Evolutionary conservation across 1,140 invertebrate species (phyloP).

Genomic region (Sycophila sp.): DNA sequence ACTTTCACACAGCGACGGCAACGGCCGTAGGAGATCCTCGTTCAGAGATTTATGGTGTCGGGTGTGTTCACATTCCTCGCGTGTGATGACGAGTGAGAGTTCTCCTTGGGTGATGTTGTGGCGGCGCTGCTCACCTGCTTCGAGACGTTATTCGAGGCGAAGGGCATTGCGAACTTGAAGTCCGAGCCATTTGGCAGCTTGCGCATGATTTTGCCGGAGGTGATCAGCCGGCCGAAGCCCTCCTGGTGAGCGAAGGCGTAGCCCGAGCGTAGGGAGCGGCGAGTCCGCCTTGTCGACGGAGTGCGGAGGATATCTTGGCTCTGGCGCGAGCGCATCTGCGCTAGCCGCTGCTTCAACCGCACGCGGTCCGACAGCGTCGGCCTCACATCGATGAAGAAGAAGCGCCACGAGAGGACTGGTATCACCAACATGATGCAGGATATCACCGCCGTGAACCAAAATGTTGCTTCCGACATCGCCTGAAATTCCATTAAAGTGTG

Average conservation of each 20-base stretch:
- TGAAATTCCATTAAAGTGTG: no score
- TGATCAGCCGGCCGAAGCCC: constrained; percentile 97
- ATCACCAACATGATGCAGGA: constrained; percentile 86
- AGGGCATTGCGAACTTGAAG: constrained; percentile 64
- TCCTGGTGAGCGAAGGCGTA: constrained; percentile 98
- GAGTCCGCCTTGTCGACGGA: constrained; percentile 84
- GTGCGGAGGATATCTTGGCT: constrained; percentile 83
- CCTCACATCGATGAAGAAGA: constrained; percentile 88
- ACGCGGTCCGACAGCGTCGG: constrained; percentile 94
- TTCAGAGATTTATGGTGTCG: constrained; percentile 72
- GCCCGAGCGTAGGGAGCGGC: constrained; percentile 92
- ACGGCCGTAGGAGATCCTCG: not conserved
- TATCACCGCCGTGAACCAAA: constrained; percentile 95
- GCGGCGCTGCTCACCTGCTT: constrained; percentile 59
- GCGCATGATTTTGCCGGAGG: constrained; percentile 97
- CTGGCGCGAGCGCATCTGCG: constrained; percentile 74
- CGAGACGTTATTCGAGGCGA: constrained; percentile 57
- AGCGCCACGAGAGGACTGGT: constrained; percentile 93
- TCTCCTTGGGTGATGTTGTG: constrained; percentile 64
- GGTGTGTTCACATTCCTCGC: constrained; percentile 70
- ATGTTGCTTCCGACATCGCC: constrained; percentile 87
- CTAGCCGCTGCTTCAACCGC: constrained; percentile 81
- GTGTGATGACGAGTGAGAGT: constrained; percentile 56
- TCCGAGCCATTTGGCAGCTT: constrained; percentile 75
- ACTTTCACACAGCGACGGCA: not conserved